Evolutionary conservation across 2,888 invertebrate species (phyloP).

Genomic region (Hyposoter didymator): DNA sequence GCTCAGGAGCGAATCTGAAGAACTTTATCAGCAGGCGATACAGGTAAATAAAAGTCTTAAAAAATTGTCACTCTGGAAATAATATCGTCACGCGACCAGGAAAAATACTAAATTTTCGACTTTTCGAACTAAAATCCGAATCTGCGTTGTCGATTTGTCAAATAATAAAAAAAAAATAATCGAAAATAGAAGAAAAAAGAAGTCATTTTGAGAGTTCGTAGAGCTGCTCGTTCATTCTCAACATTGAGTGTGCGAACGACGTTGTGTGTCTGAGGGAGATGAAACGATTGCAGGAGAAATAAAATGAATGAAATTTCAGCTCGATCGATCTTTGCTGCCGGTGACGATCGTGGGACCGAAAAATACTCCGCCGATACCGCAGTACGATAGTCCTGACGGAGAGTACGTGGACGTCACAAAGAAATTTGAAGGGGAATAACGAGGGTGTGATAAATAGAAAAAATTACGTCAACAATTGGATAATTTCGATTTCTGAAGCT

Average conservation of each 20-base stretch:
- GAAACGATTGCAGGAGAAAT: not conserved
- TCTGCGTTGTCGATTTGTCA: not conserved
- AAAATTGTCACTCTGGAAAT: not conserved
- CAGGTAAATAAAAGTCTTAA: constrained; percentile 88
- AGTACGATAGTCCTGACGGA: constrained; percentile 94
- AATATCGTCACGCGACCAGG: not conserved
- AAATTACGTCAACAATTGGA: constrained; percentile 22
- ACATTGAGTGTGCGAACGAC: not conserved
- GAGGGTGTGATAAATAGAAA: not conserved
- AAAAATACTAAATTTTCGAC: constrained; percentile 9
- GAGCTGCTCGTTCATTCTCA: not conserved
- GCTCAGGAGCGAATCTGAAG: constrained; percentile 92
- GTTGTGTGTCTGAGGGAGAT: not conserved
- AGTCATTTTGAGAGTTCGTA: not conserved
- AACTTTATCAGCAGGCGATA: constrained; percentile 94
- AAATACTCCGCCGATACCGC: constrained; percentile 92
- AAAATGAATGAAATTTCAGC: constrained; percentile 84
- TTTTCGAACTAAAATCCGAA: not conserved
- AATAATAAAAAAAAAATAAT: not conserved
- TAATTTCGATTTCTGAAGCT: not conserved
- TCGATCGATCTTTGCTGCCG: constrained; percentile 90
- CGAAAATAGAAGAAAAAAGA: constrained; percentile 84
- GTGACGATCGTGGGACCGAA: constrained; percentile 89
- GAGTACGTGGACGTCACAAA: constrained; percentile 93
- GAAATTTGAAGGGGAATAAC: constrained; percentile 84